Evolutionary conservation across 2,888 invertebrate genomes (phyloP).

Genomic region (Leucophora obtusa): DNA sequence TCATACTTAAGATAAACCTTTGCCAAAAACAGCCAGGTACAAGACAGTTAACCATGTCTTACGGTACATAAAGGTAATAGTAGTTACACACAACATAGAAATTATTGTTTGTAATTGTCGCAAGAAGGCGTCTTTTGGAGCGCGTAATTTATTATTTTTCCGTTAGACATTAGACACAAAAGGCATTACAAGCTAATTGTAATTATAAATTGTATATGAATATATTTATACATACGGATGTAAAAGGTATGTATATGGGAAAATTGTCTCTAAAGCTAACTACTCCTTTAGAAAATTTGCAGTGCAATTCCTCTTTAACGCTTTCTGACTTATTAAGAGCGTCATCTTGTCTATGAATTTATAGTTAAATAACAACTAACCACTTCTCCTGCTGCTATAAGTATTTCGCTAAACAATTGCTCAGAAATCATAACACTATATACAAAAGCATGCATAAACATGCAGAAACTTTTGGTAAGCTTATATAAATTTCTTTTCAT

Average conservation of each 20-base stretch:
- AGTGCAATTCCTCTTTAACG: constrained; percentile 15
- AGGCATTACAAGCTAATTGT: constrained; percentile 66
- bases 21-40: constrained; percentile 1
- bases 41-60: constrained; percentile 2
- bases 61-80: constrained; percentile 5
- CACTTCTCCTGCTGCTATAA: not conserved
- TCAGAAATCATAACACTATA: constrained; percentile 31
- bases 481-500: not conserved
- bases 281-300: constrained; percentile 19
- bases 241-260: not conserved
- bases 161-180: constrained; percentile 60
- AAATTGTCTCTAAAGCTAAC: not conserved
- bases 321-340: constrained; percentile 31
- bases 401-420: not conserved
- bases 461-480: not conserved
- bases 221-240: not conserved
- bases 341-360: constrained; percentile 34
- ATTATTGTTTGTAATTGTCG: constrained; percentile 51
- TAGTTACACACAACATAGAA: constrained; percentile 19
- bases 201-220: constrained; percentile 65
- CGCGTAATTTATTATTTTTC: constrained; percentile 63
- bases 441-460: not conserved
- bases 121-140: constrained; percentile 57
- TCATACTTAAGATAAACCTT: not conserved
- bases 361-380: constrained; percentile 9